A percentile compares a stretch with the other conserved stretches of the same genome.
phyloP scores from a whole-genome alignment of 1,140 invertebrate species.

The Ruditapes philippinarum region DNA sequence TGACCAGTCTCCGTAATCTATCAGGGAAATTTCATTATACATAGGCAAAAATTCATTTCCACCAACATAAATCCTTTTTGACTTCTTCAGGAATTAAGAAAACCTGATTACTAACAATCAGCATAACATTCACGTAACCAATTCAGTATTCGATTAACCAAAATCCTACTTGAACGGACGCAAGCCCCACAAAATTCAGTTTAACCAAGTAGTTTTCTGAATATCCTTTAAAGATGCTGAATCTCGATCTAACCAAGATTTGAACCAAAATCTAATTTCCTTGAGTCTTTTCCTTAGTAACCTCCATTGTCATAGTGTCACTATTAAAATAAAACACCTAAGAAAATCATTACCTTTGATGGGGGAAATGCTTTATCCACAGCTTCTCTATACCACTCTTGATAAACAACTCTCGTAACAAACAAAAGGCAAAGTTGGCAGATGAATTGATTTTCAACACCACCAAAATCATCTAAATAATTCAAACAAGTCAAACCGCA shows the following conservation, averaged over 20 bases:
- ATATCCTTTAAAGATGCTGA: conserved; percentile 32
- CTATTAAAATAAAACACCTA: background rate
- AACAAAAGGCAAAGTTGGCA: conserved; percentile 6
- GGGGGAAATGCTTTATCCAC: background rate
- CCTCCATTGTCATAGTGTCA: too few species aligned
- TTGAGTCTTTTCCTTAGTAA: background rate
- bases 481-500: background rate
- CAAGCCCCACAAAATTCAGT: conserved; percentile 12
- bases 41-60: background rate
- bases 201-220: background rate
- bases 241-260: too few species aligned
- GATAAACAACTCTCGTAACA: background rate
- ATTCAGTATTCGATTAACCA: too few species aligned
- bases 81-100: too few species aligned
- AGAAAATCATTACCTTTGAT: background rate
- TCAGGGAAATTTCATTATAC: too few species aligned
- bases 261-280: background rate
- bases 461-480: too few species aligned
- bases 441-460: too few species aligned
- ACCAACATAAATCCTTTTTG: too few species aligned
- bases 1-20: too few species aligned
- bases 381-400: too few species aligned
- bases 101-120: too few species aligned
- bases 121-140: too few species aligned
- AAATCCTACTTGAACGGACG: background rate